These are phyloP conservation scores for Fundulus diaphanus DNA, from an alignment of 2,797 vertebrate genomes.

Conservation along the genomic window DNA sequence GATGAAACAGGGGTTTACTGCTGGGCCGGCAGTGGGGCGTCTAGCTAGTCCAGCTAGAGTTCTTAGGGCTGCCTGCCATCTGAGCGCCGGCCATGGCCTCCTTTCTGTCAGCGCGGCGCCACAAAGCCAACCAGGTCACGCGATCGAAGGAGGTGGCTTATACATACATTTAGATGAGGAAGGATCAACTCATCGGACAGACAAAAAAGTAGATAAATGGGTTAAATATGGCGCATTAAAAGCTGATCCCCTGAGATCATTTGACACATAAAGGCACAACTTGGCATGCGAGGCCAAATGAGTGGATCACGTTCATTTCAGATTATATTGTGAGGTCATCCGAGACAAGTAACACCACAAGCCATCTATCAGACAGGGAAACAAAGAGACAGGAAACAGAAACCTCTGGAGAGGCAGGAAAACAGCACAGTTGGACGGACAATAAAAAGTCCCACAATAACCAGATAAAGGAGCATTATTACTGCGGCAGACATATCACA, in stretches of 20 bases:
- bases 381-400: constrained; percentile 1
- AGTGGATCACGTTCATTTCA: constrained; percentile 64
- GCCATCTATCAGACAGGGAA: constrained; percentile 12
- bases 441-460: constrained; percentile 12
- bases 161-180: constrained; percentile 18
- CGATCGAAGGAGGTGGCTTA: constrained; percentile 53
- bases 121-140: constrained; percentile 68
- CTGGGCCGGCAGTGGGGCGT: constrained; percentile 40
- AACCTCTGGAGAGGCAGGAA: neutral
- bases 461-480: constrained; percentile 18
- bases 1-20: constrained; percentile 52
- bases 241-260: constrained; percentile 24
- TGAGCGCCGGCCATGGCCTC: constrained; percentile 72
- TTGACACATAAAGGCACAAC: constrained; percentile 19
- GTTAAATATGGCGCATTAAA: neutral
- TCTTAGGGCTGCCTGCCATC: constrained; percentile 60
- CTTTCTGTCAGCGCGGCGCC: constrained; percentile 53
- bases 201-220: constrained; percentile 11
- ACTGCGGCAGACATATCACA: constrained; percentile 32
- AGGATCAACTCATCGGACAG: constrained; percentile 9
- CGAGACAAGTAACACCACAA: constrained; percentile 33
- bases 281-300: constrained; percentile 37
- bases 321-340: constrained; percentile 67
- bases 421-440: neutral
- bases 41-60: constrained; percentile 62